These are phyloP conservation scores for Sebastes fasciatus DNA, from an alignment of 2,113 vertebrate genomes.

Conservation along the genomic window DNA sequence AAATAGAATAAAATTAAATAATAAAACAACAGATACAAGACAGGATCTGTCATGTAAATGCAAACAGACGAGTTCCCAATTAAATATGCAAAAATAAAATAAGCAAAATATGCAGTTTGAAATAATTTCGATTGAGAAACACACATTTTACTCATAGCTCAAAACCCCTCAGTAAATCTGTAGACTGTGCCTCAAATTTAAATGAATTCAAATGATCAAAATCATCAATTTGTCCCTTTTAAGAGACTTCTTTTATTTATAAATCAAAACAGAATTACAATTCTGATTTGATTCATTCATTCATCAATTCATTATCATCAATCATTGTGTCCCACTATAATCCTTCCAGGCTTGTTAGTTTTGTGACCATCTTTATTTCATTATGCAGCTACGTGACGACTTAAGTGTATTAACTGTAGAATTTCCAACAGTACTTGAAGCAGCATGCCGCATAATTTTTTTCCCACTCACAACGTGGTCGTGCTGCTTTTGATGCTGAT, in stretches of 20 bases:
- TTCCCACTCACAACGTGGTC: slow-evolving; percentile 22
- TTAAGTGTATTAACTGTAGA: rapidly evolving
- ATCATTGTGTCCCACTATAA: neutral
- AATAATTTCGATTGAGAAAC: too few relatives aligned
- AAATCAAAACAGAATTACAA: too few relatives aligned
- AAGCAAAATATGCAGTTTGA: neutral
- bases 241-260: too few relatives aligned
- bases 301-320: neutral
- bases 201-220: too few relatives aligned
- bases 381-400: neutral
- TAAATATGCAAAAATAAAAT: neutral
- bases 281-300: too few relatives aligned
- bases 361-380: neutral
- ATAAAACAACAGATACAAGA: neutral
- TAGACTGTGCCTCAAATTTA: too few relatives aligned
- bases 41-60: neutral
- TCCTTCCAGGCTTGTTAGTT: neutral
- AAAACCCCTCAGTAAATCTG: neutral
- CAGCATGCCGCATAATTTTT: neutral
- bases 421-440: slow-evolving; percentile 2
- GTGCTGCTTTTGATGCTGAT: slow-evolving; percentile 42
- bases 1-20: neutral
- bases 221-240: too few relatives aligned
- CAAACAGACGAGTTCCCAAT: too few relatives aligned
- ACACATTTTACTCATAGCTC: neutral